Conservation (phyloP, 1,140 invertebrate genomes). For the Leucophenga varia region DNA sequence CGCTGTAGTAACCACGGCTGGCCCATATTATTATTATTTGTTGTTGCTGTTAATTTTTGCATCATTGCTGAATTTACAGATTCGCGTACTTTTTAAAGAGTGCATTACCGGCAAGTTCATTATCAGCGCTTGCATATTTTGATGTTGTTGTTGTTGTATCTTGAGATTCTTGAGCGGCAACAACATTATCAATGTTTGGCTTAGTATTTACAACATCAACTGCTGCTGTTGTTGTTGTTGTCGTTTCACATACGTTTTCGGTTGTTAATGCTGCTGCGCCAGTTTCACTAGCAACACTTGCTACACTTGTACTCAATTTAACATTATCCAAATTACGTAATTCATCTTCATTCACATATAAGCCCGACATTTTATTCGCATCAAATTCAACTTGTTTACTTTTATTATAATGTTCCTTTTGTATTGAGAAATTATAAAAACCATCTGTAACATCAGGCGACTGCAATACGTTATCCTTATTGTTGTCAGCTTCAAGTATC, state of each 20-base stretch:
- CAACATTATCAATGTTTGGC: background rate
- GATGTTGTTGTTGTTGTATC: constrained; percentile 7
- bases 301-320: constrained; percentile 8
- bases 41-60: constrained; percentile 15
- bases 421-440: constrained; percentile 53
- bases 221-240: constrained; percentile 9
- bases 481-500: constrained; percentile 42
- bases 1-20: background rate
- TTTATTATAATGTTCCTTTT: constrained; percentile 53
- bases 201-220: background rate
- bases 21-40: background rate
- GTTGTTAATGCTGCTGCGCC: constrained; percentile 6
- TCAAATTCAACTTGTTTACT: constrained; percentile 39
- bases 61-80: constrained; percentile 46
- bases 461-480: constrained; percentile 34
- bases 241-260: constrained; percentile 1
- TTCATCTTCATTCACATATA: constrained; percentile 50
- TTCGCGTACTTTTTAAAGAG: constrained; percentile 56
- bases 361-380: constrained; percentile 28
- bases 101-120: constrained; percentile 52
- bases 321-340: constrained; percentile 45
- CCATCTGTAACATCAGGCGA: constrained; percentile 53
- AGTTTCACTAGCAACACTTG: too few relatives aligned
- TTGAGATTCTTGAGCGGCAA: background rate
- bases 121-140: constrained; percentile 25